These are phyloP conservation scores for Cinara cedri DNA, from an alignment of 2,888 invertebrate genomes.

Conservation along the genomic window DNA sequence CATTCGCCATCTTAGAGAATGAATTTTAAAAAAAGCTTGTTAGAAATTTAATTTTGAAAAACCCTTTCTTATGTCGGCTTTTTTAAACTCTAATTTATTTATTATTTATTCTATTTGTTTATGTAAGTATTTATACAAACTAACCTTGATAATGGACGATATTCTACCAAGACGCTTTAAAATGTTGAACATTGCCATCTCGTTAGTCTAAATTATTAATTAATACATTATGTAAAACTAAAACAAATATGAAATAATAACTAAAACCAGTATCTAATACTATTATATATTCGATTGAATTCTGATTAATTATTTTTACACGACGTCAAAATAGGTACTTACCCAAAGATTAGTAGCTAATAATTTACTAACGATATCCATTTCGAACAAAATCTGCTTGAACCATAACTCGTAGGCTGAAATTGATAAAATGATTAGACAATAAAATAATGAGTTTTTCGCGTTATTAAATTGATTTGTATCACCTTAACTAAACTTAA, in stretches of 20 bases:
- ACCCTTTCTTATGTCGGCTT: too few relatives aligned
- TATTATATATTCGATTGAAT: too few relatives aligned
- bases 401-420: slow-evolving; percentile 98
- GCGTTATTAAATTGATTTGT: too few relatives aligned
- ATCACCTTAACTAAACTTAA: too few relatives aligned
- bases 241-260: too few relatives aligned
- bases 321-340: background rate
- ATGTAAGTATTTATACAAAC: background rate
- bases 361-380: slow-evolving; percentile 87
- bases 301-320: too few relatives aligned
- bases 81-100: too few relatives aligned
- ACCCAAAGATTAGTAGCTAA: slow-evolving; percentile 66
- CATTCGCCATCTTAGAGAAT: too few relatives aligned
- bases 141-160: slow-evolving; percentile 87
- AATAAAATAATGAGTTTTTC: background rate
- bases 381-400: slow-evolving; percentile 96
- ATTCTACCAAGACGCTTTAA: slow-evolving; percentile 49
- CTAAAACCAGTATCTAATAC: too few relatives aligned
- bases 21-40: too few relatives aligned
- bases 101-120: background rate
- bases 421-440: slow-evolving; percentile 61
- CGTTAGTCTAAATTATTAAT: slow-evolving; percentile 31
- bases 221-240: background rate
- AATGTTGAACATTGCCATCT: slow-evolving; percentile 34
- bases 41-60: too few relatives aligned